phyloP scores from a whole-genome alignment of 2,888 invertebrate genomes.

The Erebia epiphron region DNA sequence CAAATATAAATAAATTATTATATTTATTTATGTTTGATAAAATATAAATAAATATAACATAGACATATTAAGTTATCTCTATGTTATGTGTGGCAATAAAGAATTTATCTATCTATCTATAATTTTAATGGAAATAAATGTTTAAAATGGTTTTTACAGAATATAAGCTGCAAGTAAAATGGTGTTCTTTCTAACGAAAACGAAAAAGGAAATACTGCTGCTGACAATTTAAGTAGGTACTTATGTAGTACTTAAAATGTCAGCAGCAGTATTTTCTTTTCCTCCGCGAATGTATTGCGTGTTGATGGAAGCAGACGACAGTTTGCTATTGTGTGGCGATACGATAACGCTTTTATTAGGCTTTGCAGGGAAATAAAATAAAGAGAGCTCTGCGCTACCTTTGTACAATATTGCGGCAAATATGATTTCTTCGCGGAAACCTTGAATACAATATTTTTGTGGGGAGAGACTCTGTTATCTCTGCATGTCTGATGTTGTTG shows the following conservation, averaged over 20 bases:
- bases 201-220: too few relatives aligned
- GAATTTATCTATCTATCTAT: too few relatives aligned
- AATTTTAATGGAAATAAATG: too few relatives aligned
- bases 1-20: too few relatives aligned
- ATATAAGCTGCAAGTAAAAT: too few relatives aligned
- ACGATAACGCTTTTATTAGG: conserved; percentile 78
- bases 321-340: conserved; percentile 69
- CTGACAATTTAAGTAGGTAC: too few relatives aligned
- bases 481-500: not conserved
- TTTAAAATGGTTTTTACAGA: too few relatives aligned
- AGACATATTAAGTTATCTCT: too few relatives aligned
- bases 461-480: not conserved
- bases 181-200: not conserved
- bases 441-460: not conserved
- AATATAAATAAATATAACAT: too few relatives aligned
- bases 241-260: conserved; percentile 2
- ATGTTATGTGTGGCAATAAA: too few relatives aligned
- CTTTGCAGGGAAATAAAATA: conserved; percentile 51
- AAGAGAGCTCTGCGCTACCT: conserved; percentile 35
- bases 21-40: too few relatives aligned
- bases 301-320: conserved; percentile 75
- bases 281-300: conserved; percentile 48
- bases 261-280: conserved; percentile 33
- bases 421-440: conserved; percentile 30
- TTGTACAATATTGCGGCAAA: conserved; percentile 38